A percentile compares a stretch with the other conserved stretches of the same genome.
phyloP scores from a whole-genome alignment of 2,888 invertebrate genomes.

The Drosophila meridionalis region DNA sequence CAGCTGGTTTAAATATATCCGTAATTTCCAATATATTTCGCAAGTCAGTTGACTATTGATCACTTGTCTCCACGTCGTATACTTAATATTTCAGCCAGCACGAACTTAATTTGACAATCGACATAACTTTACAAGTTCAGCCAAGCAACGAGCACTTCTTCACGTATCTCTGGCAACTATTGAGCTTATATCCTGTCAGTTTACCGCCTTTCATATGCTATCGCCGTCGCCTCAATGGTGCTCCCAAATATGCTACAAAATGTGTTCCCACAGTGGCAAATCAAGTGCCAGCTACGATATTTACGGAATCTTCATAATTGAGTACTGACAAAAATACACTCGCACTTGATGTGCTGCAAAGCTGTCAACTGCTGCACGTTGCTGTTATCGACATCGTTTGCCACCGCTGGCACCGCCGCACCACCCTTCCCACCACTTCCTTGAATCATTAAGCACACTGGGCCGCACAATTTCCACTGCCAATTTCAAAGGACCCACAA shows the following conservation, averaged over 20 bases:
- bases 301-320: constrained; percentile 47
- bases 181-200: constrained; percentile 5
- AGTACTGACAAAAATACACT: constrained; percentile 37
- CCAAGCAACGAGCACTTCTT: background rate
- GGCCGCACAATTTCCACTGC: constrained; percentile 29
- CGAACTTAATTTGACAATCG: background rate
- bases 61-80: background rate
- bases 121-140: background rate
- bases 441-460: constrained; percentile 33
- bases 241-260: constrained; percentile 49
- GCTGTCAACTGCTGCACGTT: constrained; percentile 57
- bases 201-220: constrained; percentile 18
- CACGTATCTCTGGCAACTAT: constrained; percentile 6
- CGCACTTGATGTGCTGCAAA: constrained; percentile 46
- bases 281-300: constrained; percentile 19
- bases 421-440: background rate
- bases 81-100: background rate
- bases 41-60: too few species aligned
- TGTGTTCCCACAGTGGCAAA: constrained; percentile 38
- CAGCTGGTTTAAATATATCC: too few species aligned
- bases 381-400: constrained; percentile 66
- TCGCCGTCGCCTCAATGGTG: constrained; percentile 27
- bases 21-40: too few species aligned
- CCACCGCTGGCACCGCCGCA: background rate
- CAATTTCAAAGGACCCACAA: constrained; percentile 22